A percentile compares a stretch with the other conserved stretches of the same genome.
These are phyloP conservation scores for Odontomachus brunneus DNA, from an alignment of 1,140 invertebrate species.

Conservation along the genomic window DNA sequence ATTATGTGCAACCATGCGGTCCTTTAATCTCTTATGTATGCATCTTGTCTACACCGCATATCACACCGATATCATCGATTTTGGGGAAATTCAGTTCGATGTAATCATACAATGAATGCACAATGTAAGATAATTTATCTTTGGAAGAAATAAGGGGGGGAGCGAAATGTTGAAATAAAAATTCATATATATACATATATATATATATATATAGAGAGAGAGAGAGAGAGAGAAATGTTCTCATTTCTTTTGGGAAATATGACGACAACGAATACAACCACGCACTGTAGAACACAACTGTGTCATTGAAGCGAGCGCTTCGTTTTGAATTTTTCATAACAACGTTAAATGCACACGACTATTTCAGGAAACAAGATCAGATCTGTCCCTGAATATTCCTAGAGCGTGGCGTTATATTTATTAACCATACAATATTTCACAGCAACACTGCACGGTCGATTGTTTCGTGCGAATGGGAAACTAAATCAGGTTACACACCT, in stretches of 20 bases:
- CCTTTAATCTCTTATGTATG: neutral
- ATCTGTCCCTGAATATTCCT: constrained; percentile 4
- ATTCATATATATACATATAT: too few relatives aligned
- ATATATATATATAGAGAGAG: too few relatives aligned
- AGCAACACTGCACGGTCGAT: neutral
- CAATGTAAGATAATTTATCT: constrained; percentile 20
- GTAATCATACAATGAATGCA: too few relatives aligned
- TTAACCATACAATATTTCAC: neutral
- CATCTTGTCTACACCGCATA: neutral
- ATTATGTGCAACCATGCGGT: neutral
- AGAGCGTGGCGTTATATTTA: neutral
- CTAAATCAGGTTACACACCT: constrained; percentile 14
- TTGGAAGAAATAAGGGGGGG: neutral
- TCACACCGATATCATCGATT: neutral
- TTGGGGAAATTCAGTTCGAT: neutral
- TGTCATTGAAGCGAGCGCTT: neutral
- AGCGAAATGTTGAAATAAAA: neutral
- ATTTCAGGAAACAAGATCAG: constrained; percentile 6
- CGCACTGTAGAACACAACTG: too few relatives aligned
- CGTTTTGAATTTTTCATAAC: neutral
- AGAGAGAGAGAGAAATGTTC: neutral
- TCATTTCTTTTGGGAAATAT: too few relatives aligned
- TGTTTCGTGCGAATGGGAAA: neutral
- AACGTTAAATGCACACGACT: neutral
- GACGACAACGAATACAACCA: too few relatives aligned